Evolutionary conservation across 2,113 vertebrate species (phyloP), one percentile per base, ranked within the genome.

Genomic region (Eurypyga helias): DNA sequence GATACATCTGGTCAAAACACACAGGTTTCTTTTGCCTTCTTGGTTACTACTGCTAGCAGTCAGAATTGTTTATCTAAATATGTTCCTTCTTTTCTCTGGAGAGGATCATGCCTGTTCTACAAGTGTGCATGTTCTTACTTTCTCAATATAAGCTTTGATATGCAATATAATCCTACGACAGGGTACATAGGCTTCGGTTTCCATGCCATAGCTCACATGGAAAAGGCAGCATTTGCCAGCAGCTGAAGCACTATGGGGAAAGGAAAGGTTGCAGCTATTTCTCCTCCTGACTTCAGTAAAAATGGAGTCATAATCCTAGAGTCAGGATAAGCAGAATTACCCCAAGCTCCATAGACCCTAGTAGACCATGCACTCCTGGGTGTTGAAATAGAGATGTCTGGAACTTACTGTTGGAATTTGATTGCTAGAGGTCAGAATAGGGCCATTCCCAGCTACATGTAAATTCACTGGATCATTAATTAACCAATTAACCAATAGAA

Each of bases 81-180:
- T 23, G 33, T 4, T 89, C 36, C 52, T 95, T 96, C 33, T 31
- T 83, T 94, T 81, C 89, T 95, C 83, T 65, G 61, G 55, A 85
- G 72, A 90, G 24, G 25, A 55, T 88, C 15, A 15, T 11, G 36
- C 10, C 70, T 57, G 36, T 57, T 80, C 24, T 90, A 64, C 28
- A 95, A 75, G 17, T 9, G 15, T 54, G 7, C 26, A 54, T 0
- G 0, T n/a, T 75, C 67, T 61, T 43, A 33, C 45, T 83, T 52
- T 90, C 81, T 83, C 66, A 57, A 0, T 48, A 26, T 49, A 60
- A 93, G 26, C 24, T 25, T 75, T 87, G 15, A 19, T 33, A 28
- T 36, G 49, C 43, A 67, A 78, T 55, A 71, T 10, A 84, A 52
- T 75, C 41, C 19, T 49, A 3, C 18, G 13, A 29, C 15, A 60